Base-by-base conservation (phyloP, 92 coral and sea anemone species). In the Phenganax marumi region DNA sequence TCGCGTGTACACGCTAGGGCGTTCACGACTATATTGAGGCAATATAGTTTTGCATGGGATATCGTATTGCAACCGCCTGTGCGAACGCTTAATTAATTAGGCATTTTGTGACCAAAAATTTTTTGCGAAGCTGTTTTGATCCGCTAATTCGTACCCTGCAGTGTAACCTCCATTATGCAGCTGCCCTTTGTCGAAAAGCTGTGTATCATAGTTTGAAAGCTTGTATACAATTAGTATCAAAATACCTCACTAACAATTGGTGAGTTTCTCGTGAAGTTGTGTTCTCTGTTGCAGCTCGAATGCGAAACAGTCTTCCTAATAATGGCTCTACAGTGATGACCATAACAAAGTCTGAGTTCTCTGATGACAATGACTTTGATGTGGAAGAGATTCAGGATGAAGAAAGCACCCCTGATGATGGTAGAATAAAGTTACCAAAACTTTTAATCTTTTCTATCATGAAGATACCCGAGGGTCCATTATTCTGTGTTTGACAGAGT, bases 391-490 rank as follows among this genome's bases (percentile, higher is more conserved):
- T 21, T 0, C 79, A 21, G 12, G 73, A 78, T 12, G 83, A 78
- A 50, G 72, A 78, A 21, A 78, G 52, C 39, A 46, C 26, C 11
- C 55, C 83, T 7, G 83, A 78, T 46, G 83, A 78, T 61, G 83
- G 83, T 62, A 50, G 16, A 58, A 58, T 58, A 58, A 14, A 5
- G 21, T 33, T 33, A 33, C 43, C 43, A 33, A 5, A 33, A 33
- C 43, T 33, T 33, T 33, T 33, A 33, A 0, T 33, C 43, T 33
- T 33, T 33, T 46, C 54, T 11, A 0, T 69, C 0, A n/a, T n/a
- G n/a, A 21, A 14, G 13, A 48, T 68, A 8, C 13, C 55, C 26
- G 47, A 48, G 8, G 17, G n/a, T n/a, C 22, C 7, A 56, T 1
- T 56, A 56, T 56, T 33, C 43, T 33, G 7, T 56, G 63, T 56